A percentile compares a stretch with the other conserved stretches of the same genome.
Evolutionary conservation across 2,797 vertebrate genomes (phyloP).

Genomic region (Phalloptychus januarius): DNA sequence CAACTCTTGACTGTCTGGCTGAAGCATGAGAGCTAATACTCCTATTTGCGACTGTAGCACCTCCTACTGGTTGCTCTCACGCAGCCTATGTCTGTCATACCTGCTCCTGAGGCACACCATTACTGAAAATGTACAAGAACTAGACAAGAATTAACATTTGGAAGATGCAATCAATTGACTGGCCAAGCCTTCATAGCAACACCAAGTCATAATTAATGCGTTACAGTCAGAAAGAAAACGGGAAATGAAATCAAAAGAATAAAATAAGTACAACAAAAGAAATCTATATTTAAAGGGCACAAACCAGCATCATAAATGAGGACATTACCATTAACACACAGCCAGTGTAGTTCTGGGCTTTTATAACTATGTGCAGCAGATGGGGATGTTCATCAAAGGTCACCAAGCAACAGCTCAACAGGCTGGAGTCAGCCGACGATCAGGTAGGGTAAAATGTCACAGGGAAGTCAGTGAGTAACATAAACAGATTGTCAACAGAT

Average conservation of each 20-base stretch:
- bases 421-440: conserved; percentile 24
- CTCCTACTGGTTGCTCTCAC: conserved; percentile 6
- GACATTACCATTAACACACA: conserved; percentile 10
- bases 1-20: conserved; percentile 3
- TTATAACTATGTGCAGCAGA: conserved; percentile 15
- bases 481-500: conserved; percentile 39
- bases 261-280: background rate
- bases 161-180: background rate
- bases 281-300: background rate
- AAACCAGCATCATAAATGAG: background rate
- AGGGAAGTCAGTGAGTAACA: conserved; percentile 43
- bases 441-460: conserved; percentile 17
- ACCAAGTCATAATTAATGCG: background rate
- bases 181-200: background rate
- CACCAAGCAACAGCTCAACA: conserved; percentile 10
- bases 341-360: conserved; percentile 2
- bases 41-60: background rate
- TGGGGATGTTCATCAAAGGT: conserved; percentile 33
- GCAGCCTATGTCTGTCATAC: background rate
- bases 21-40: background rate
- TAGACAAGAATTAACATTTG: background rate
- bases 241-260: background rate
- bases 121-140: background rate
- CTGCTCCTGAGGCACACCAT: background rate
- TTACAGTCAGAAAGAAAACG: background rate